Conservation (phyloP, 2,888 invertebrate genomes). For the Sesamia inferens region DNA sequence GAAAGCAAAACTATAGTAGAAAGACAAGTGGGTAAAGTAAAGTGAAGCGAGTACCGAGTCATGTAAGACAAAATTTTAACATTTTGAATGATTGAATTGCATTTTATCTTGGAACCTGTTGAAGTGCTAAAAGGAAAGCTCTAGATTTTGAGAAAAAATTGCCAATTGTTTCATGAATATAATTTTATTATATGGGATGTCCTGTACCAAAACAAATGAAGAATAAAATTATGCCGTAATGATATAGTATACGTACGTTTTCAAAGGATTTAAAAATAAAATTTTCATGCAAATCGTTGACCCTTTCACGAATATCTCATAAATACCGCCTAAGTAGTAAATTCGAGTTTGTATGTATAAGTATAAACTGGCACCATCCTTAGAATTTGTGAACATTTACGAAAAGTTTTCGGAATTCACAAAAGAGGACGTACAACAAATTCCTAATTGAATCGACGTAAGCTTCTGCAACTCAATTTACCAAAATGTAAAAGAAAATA, state of each 20-base stretch:
- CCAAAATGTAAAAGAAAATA: conserved; percentile 58
- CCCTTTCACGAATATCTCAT: conserved; percentile 15
- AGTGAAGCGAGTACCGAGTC: conserved; percentile 56
- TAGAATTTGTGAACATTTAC: conserved; percentile 41
- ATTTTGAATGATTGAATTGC: conserved; percentile 55
- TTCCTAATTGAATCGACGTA: conserved; percentile 59
- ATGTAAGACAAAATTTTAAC: not conserved
- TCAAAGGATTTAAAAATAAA: conserved; percentile 8
- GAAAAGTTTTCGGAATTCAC: conserved; percentile 40
- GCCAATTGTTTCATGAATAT: conserved; percentile 37
- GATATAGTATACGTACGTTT: not conserved
- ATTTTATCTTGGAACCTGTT: conserved; percentile 12
- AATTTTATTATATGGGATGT: conserved; percentile 3
- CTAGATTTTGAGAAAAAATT: conserved; percentile 22
- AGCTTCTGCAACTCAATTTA: conserved; percentile 65
- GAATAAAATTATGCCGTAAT: not conserved
- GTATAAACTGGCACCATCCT: conserved; percentile 11
- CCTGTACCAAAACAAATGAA: not conserved
- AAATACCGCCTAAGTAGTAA: conserved; percentile 1
- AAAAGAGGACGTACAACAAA: conserved; percentile 46
- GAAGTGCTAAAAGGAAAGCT: conserved; percentile 18
- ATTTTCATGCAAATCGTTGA: conserved; percentile 21
- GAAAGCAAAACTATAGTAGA: conserved; percentile 20
- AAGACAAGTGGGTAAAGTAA: conserved; percentile 24
- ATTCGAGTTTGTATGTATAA: conserved; percentile 25